Evolutionary conservation across 1,140 invertebrate species (phyloP).

Genomic region (Rhopalosiphum maidis): DNA sequence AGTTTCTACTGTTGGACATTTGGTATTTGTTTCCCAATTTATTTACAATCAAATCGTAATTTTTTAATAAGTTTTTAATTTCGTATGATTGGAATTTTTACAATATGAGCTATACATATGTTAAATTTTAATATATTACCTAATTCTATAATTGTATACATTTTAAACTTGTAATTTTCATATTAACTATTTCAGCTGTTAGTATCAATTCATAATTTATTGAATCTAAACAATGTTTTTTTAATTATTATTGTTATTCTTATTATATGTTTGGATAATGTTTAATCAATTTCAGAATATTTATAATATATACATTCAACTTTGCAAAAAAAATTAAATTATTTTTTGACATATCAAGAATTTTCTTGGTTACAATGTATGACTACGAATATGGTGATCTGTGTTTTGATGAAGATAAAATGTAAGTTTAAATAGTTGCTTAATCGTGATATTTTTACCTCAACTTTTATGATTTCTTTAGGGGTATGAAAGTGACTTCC

Average conservation of each 20-base stretch:
- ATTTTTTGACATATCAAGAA: not conserved
- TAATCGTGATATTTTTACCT: not conserved
- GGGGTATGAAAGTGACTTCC: conserved; percentile 98
- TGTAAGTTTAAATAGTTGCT: not conserved
- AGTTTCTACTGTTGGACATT: not conserved
- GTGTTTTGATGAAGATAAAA: conserved; percentile 54
- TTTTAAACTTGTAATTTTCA: not conserved
- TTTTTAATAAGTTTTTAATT: not conserved
- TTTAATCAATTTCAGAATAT: not conserved
- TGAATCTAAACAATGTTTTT: not conserved
- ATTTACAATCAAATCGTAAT: not conserved
- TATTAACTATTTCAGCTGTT: not conserved
- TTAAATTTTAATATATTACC: not conserved
- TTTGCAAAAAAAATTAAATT: not conserved
- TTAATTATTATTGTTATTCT: not conserved
- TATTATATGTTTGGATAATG: not conserved
- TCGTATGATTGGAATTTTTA: not conserved
- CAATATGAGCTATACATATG: not conserved
- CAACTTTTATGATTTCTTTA: conserved; percentile 64
- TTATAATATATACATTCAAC: not conserved
- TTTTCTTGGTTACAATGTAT: not conserved
- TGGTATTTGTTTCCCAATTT: not conserved
- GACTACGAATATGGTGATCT: conserved; percentile 36
- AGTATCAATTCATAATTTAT: not conserved
- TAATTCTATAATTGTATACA: not conserved